phyloP scores from a whole-genome alignment of 2,888 invertebrate genomes.

The Tipula lateralis region DNA sequence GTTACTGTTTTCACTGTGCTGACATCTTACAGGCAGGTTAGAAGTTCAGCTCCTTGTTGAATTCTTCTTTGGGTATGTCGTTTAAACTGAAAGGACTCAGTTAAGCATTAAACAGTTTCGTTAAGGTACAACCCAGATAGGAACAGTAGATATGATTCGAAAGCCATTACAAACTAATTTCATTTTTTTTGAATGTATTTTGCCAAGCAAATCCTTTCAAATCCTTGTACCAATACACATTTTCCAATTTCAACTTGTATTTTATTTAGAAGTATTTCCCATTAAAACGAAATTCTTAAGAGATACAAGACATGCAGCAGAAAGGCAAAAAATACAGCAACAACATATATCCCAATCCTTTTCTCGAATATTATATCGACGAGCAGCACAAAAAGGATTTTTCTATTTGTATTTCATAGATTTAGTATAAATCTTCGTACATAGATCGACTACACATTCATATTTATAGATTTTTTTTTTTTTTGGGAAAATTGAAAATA shows the following conservation, averaged over 20 bases:
- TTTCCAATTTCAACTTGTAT: neutral
- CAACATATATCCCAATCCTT: neutral
- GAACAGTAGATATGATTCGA: too few relatives aligned
- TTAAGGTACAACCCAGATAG: too few relatives aligned
- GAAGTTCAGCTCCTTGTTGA: too few relatives aligned
- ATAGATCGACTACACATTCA: neutral
- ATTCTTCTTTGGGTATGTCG: too few relatives aligned
- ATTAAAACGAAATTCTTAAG: neutral
- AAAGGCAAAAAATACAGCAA: neutral
- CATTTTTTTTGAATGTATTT: neutral
- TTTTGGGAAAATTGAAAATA: slow-evolving; percentile 15
- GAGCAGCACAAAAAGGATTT: neutral
- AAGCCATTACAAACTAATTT: neutral
- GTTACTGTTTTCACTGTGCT: too few relatives aligned
- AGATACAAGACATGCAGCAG: slow-evolving; percentile 11
- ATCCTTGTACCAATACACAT: neutral
- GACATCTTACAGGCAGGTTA: too few relatives aligned
- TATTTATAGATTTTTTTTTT: neutral
- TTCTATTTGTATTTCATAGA: neutral
- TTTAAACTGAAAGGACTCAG: too few relatives aligned
- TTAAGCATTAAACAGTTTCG: too few relatives aligned
- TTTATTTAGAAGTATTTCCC: neutral
- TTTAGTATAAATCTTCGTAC: neutral
- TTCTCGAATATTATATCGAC: neutral
- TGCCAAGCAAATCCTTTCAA: neutral